phyloP scores from a whole-genome alignment of 2,888 invertebrate species.

The Pterostichus madidus region DNA sequence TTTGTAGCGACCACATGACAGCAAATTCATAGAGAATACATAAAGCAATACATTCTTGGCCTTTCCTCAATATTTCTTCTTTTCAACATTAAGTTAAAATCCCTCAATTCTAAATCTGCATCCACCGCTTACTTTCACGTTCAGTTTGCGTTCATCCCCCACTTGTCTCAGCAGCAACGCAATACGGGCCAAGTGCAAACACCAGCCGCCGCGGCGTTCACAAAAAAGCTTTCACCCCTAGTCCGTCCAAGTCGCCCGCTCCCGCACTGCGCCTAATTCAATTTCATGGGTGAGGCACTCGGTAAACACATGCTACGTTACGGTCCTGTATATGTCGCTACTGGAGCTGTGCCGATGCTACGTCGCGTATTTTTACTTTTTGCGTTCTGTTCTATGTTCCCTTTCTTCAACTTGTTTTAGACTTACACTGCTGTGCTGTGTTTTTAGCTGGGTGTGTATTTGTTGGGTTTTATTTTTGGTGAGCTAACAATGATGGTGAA shows the following conservation, averaged over 20 bases:
- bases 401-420: constrained; percentile 35
- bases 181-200: constrained; percentile 48
- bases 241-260: background rate
- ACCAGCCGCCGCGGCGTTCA: background rate
- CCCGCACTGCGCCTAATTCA: constrained; percentile 26
- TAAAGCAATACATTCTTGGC: too few species aligned
- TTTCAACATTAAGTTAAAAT: too few species aligned
- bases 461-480: background rate
- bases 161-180: background rate
- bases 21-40: too few species aligned
- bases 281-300: constrained; percentile 30
- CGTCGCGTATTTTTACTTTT: constrained; percentile 10
- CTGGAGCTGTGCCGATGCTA: constrained; percentile 11
- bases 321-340: constrained; percentile 3
- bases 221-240: constrained; percentile 21
- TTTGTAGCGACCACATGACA: too few species aligned
- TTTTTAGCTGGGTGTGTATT: background rate
- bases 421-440: background rate
- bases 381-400: constrained; percentile 18
- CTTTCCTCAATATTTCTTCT: too few species aligned
- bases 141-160: background rate
- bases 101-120: background rate
- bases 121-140: background rate
- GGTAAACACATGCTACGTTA: constrained; percentile 32
- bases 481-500: background rate